A percentile compares a stretch with the other conserved stretches of the same genome.
Evolutionary conservation across 37 sponge, comb jelly and placozoan genomes (phyloP).

Genomic region (Spongilla lacustris): DNA sequence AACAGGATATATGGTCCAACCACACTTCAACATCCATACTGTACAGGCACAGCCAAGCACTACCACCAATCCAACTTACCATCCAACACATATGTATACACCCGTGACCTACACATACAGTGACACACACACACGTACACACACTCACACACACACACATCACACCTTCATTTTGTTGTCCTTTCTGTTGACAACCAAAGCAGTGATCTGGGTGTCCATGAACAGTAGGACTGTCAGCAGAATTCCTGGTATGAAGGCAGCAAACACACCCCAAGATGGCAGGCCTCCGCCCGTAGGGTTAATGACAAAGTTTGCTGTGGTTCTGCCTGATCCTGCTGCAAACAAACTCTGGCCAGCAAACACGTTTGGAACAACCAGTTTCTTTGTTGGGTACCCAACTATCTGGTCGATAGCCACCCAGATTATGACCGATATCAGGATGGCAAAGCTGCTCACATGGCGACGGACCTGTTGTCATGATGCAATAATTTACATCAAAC

Average conservation of each 20-base stretch:
- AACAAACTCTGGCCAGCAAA: constrained; percentile 29
- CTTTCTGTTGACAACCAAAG: constrained; percentile 79
- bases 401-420: constrained; percentile 71
- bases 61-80: too few relatives aligned
- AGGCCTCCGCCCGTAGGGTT: constrained; percentile 57
- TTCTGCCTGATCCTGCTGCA: background rate
- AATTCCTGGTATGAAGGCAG: constrained; percentile 76
- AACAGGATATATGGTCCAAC: too few relatives aligned
- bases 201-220: constrained; percentile 86
- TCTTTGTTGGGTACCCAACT: constrained; percentile 56
- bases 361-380: constrained; percentile 56
- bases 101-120: too few relatives aligned
- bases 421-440: constrained; percentile 72
- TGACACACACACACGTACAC: constrained; percentile 48
- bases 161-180: constrained; percentile 81
- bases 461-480: constrained; percentile 51
- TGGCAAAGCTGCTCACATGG: constrained; percentile 79
- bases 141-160: constrained; percentile 50
- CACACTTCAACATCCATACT: too few relatives aligned
- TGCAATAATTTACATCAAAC: background rate
- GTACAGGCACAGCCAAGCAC: too few relatives aligned
- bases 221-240: constrained; percentile 72
- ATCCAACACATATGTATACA: too few relatives aligned
- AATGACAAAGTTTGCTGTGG: constrained; percentile 2
- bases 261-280: too few relatives aligned